phyloP scores from a whole-genome alignment of 2,888 invertebrate genomes.

The Mesoligia furuncula region DNA sequence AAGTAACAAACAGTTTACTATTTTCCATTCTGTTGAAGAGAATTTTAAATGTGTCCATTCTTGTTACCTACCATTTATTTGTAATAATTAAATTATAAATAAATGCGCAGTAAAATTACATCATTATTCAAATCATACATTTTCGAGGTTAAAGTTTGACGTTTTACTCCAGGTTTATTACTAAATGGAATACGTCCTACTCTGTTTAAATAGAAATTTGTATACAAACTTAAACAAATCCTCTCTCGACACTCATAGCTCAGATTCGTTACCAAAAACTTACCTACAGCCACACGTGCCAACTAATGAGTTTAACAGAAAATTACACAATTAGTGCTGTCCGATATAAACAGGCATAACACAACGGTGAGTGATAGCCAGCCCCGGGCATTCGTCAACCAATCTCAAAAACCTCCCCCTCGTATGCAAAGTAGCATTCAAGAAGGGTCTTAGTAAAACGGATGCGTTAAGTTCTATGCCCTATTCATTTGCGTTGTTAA shows the following conservation, averaged over 20 bases:
- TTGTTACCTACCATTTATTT: neutral
- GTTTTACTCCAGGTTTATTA: neutral
- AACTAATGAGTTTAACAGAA: conserved; percentile 86
- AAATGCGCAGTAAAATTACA: neutral
- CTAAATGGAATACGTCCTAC: no score
- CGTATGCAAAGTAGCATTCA: conserved; percentile 55
- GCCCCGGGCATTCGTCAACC: conserved; percentile 83
- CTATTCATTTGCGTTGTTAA: conserved; percentile 93
- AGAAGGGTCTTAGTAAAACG: conserved; percentile 75
- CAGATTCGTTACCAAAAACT: conserved; percentile 28
- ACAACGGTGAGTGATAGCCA: conserved; percentile 77
- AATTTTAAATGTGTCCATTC: neutral
- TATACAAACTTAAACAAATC: neutral
- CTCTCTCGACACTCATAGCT: neutral
- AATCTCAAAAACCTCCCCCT: conserved; percentile 57
- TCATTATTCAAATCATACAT: no score
- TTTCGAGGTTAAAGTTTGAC: neutral
- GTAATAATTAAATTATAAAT: neutral
- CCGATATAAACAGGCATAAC: conserved; percentile 80
- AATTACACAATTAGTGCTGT: conserved; percentile 85
- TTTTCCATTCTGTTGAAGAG: no score
- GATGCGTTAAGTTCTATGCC: conserved; percentile 80
- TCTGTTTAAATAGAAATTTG: neutral
- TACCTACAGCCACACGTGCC: conserved; percentile 48
- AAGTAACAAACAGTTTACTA: no score